Conservation (phyloP, 2,113 vertebrate genomes). For the Pandion haliaetus region DNA sequence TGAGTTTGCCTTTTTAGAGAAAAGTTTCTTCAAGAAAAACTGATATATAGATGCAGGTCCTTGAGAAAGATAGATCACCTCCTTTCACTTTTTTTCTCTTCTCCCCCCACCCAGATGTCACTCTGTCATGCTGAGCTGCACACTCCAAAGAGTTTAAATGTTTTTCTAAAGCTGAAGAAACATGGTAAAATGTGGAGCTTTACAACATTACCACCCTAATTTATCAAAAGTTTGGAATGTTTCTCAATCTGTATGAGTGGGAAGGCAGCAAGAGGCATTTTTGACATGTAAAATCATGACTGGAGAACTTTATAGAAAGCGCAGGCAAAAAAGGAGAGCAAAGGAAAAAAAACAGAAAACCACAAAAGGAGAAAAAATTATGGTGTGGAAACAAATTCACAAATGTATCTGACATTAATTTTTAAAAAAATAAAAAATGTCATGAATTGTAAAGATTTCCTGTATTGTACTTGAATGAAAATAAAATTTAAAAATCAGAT, state of each 20-base stretch:
- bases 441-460: background rate
- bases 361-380: background rate
- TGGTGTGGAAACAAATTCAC: background rate
- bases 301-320: background rate
- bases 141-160: background rate
- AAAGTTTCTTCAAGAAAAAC: background rate
- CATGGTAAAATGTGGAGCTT: background rate
- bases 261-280: slow-evolving; percentile 3
- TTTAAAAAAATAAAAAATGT: background rate
- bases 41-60: background rate
- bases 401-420: background rate
- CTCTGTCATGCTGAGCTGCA: background rate
- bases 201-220: background rate
- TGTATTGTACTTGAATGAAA: background rate
- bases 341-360: background rate
- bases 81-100: background rate
- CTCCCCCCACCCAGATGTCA: background rate
- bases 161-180: background rate
- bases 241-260: background rate
- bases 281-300: background rate
- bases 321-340: background rate
- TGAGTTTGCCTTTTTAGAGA: background rate
- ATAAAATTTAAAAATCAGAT: background rate
- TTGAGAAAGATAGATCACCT: background rate
- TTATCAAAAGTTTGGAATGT: slow-evolving; percentile 25